Conservation (phyloP, 2,888 invertebrate genomes). For the Pristionchus exspectatus region DNA sequence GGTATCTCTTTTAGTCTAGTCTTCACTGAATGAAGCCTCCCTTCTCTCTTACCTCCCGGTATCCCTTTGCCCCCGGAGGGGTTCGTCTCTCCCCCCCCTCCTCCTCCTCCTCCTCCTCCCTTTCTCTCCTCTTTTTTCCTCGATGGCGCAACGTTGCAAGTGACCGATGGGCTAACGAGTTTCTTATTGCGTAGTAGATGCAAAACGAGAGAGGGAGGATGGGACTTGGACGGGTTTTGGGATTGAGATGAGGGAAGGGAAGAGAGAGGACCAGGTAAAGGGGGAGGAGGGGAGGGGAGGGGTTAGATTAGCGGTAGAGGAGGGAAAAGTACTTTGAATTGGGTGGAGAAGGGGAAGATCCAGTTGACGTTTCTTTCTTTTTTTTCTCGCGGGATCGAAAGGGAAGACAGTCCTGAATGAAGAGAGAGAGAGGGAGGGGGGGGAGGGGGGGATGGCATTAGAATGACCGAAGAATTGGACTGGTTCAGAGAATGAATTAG, state of each 20-base stretch:
- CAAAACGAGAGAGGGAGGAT: conserved; percentile 47
- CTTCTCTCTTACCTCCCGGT: not conserved
- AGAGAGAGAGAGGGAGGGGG: not conserved
- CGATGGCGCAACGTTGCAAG: conserved; percentile 19
- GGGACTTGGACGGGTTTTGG: conserved; percentile 47
- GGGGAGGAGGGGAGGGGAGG: not conserved
- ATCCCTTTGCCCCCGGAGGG: not conserved
- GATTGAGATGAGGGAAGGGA: not conserved
- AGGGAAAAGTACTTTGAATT: not conserved
- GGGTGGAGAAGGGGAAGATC: conserved; percentile 3
- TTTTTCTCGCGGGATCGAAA: no score
- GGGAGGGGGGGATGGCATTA: no score
- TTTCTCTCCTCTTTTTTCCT: not conserved
- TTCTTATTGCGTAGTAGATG: conserved; percentile 24
- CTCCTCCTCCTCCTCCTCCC: not conserved
- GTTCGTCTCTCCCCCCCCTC: not conserved
- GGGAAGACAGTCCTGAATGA: no score
- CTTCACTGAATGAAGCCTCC: not conserved
- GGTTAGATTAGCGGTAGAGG: not conserved
- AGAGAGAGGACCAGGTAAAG: conserved; percentile 29
- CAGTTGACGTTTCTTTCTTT: not conserved
- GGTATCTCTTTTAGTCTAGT: not conserved
- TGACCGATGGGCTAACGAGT: conserved; percentile 16
- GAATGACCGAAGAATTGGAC: no score
- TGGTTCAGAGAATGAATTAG: no score